Evolutionary conservation across 2,888 invertebrate species (phyloP).

Genomic region (Kryphioiulus occultus): DNA sequence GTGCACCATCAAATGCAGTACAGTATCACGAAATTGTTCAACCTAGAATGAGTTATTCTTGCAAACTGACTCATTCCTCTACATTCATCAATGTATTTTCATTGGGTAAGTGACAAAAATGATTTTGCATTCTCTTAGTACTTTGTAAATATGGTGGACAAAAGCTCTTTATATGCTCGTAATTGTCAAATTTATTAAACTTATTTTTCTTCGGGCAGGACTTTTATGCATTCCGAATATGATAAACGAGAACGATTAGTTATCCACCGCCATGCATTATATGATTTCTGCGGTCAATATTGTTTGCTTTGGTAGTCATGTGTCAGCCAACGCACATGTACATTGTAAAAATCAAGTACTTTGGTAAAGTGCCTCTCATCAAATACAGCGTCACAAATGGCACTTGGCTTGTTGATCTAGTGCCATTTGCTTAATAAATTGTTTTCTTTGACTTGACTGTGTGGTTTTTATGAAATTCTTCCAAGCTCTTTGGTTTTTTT

Average conservation of each 20-base stretch:
- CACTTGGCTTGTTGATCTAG: background rate
- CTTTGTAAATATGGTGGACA: no score
- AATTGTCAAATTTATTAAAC: no score
- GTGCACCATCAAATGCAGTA: no score
- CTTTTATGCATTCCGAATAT: no score
- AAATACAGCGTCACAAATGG: slow-evolving; percentile 11
- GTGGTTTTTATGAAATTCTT: background rate
- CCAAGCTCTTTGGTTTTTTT: background rate
- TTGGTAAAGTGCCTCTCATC: background rate
- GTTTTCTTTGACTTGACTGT: background rate
- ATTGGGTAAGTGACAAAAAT: no score
- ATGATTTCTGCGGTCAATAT: background rate
- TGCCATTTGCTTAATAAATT: slow-evolving; percentile 10
- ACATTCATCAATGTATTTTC: no score
- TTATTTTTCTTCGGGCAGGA: no score
- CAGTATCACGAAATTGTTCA: no score
- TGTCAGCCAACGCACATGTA: background rate
- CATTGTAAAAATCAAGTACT: slow-evolving; percentile 24
- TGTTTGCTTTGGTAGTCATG: background rate
- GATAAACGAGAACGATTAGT: background rate
- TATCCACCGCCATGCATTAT: background rate
- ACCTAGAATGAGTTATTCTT: no score
- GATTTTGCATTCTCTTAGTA: no score
- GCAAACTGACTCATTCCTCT: no score
- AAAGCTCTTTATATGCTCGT: no score